Evolutionary conservation across 2,888 invertebrate genomes (phyloP).

Genomic region (Ennomos erosarius): DNA sequence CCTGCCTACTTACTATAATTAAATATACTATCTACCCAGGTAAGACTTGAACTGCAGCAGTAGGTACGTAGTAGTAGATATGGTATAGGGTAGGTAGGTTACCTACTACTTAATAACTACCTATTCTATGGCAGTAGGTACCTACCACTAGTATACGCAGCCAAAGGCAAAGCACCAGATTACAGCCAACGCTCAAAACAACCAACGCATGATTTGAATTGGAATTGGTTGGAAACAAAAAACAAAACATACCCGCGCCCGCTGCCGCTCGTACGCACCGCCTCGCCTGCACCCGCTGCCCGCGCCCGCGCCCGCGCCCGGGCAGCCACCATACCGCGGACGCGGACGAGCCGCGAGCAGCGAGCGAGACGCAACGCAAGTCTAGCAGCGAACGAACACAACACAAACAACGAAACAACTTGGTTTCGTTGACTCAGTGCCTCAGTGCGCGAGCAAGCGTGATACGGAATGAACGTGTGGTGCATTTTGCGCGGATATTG

Average conservation of each 20-base stretch:
- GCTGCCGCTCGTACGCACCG: conserved; percentile 44
- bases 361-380: conserved; percentile 36
- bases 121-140: too few species aligned
- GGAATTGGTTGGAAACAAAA: conserved; percentile 83
- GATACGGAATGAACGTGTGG: conserved; percentile 85
- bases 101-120: too few species aligned
- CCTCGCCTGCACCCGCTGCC: conserved; percentile 29
- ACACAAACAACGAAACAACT: conserved; percentile 5
- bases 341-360: conserved; percentile 15
- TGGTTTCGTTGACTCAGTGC: conserved; percentile 68
- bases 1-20: too few species aligned
- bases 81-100: too few species aligned
- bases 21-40: too few species aligned
- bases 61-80: too few species aligned
- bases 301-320: conserved; percentile 26
- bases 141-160: too few species aligned
- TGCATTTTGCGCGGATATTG: conserved; percentile 85
- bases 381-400: conserved; percentile 39
- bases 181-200: too few species aligned
- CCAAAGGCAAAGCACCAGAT: too few species aligned
- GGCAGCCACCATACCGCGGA: conserved; percentile 2
- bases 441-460: conserved; percentile 85
- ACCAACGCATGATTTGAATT: conserved; percentile 81
- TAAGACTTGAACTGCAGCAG: too few species aligned
- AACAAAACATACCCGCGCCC: conserved; percentile 48